Evolutionary conservation across 2,888 invertebrate species (phyloP).

Genomic region (Phytoseiulus persimilis): DNA sequence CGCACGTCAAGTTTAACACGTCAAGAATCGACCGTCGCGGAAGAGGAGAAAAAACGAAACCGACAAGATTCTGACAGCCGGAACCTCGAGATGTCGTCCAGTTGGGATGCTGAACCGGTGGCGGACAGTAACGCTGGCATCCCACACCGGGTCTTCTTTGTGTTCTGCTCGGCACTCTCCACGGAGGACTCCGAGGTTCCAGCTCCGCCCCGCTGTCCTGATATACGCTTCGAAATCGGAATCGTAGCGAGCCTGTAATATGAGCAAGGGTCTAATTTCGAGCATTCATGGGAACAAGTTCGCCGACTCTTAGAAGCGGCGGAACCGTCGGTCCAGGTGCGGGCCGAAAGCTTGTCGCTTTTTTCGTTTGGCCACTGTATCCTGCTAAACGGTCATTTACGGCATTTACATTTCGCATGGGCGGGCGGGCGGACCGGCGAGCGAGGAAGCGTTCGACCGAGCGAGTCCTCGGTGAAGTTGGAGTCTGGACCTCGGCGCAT

Average conservation of each 20-base stretch:
- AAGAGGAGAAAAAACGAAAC: not conserved
- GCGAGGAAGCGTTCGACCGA: not conserved
- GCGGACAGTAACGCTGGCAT: not conserved
- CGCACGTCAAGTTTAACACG: not conserved
- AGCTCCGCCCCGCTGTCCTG: too few species aligned
- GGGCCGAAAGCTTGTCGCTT: not conserved
- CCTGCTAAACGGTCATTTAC: constrained; percentile 5
- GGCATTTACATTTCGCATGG: constrained; percentile 5
- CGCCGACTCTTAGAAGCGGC: not conserved
- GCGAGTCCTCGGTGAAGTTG: not conserved
- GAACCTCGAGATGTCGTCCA: not conserved
- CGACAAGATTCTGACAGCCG: not conserved
- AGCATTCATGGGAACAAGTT: not conserved
- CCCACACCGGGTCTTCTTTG: not conserved
- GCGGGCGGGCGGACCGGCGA: not conserved
- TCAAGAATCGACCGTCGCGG: not conserved
- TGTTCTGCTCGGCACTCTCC: not conserved
- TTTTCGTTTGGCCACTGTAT: not conserved
- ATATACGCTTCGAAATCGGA: not conserved
- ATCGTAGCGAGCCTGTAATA: not conserved
- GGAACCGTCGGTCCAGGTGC: not conserved
- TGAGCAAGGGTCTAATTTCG: not conserved
- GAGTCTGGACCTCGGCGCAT: not conserved
- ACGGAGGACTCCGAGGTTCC: too few species aligned
- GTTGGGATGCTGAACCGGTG: not conserved